Evolutionary conservation across 2,888 invertebrate species (phyloP).

Genomic region (Phyllotreta cruciferae): DNA sequence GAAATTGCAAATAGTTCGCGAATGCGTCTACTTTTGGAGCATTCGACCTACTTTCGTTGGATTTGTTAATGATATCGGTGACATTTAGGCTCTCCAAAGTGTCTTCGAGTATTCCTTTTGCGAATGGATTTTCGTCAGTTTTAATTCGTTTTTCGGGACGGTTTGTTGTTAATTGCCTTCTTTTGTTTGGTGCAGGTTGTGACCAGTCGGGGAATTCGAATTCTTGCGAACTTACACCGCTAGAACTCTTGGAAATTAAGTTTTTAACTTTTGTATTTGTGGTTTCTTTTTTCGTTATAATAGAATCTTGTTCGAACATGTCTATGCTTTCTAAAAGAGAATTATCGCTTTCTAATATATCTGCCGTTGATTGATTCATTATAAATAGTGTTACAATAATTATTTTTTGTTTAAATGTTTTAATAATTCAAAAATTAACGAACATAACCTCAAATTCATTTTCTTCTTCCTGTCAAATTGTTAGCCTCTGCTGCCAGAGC

Average conservation of each 20-base stretch:
- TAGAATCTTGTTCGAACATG: background rate
- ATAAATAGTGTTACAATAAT: too few species aligned
- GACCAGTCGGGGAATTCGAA: background rate
- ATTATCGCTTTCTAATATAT: too few species aligned
- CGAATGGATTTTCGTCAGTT: background rate
- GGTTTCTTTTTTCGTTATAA: conserved; percentile 3
- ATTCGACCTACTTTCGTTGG: background rate
- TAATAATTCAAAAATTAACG: background rate
- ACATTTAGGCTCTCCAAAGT: conserved; percentile 31
- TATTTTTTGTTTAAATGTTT: background rate
- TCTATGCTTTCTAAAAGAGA: too few species aligned
- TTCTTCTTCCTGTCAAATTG: too few species aligned
- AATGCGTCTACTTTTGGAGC: conserved; percentile 43
- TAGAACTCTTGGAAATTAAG: conserved; percentile 16
- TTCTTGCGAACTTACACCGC: conserved; percentile 13
- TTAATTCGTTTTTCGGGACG: background rate
- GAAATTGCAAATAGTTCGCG: conserved; percentile 37
- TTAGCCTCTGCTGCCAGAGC: too few species aligned
- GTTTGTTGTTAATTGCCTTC: background rate
- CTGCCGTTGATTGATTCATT: too few species aligned
- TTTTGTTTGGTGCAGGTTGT: conserved; percentile 7
- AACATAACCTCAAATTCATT: conserved; percentile 5
- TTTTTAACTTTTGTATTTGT: background rate
- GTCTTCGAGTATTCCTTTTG: conserved; percentile 1
- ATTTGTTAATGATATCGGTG: conserved; percentile 13